Conservation (phyloP, 1,140 invertebrate genomes). For the Drosophila fuyamai region DNA sequence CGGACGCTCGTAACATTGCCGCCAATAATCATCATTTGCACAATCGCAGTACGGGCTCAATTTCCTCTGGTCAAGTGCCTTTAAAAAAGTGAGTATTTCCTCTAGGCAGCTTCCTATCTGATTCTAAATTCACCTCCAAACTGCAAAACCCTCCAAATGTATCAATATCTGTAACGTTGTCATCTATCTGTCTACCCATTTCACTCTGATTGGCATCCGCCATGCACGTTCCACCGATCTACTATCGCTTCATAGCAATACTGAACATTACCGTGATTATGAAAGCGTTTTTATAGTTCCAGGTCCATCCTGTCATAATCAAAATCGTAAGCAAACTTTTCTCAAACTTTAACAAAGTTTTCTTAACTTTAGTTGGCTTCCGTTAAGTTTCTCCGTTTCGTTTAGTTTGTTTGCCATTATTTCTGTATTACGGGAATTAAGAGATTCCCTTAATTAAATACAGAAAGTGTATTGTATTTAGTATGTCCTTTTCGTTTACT, state of each 20-base stretch:
- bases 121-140: background rate
- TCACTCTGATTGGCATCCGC: slow-evolving; percentile 59
- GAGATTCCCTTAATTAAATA: background rate
- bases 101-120: background rate
- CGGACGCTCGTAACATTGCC: slow-evolving; percentile 94
- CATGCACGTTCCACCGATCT: slow-evolving; percentile 48
- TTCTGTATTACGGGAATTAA: slow-evolving; percentile 1
- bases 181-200: slow-evolving; percentile 43
- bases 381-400: slow-evolving; percentile 31
- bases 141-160: slow-evolving; percentile 6
- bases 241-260: slow-evolving; percentile 81
- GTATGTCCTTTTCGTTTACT: too few relatives aligned
- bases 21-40: slow-evolving; percentile 87
- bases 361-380: slow-evolving; percentile 15
- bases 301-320: slow-evolving; percentile 87
- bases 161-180: slow-evolving; percentile 15
- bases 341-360: slow-evolving; percentile 45
- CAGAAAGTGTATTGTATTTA: background rate
- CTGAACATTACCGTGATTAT: slow-evolving; percentile 89
- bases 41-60: slow-evolving; percentile 84
- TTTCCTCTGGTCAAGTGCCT: slow-evolving; percentile 96
- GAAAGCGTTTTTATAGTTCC: slow-evolving; percentile 91
- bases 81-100: slow-evolving; percentile 96
- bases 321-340: slow-evolving; percentile 82
- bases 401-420: background rate